Evolutionary conservation across 2,888 invertebrate species (phyloP).

Genomic region (Drosophila suboccidentalis): DNA sequence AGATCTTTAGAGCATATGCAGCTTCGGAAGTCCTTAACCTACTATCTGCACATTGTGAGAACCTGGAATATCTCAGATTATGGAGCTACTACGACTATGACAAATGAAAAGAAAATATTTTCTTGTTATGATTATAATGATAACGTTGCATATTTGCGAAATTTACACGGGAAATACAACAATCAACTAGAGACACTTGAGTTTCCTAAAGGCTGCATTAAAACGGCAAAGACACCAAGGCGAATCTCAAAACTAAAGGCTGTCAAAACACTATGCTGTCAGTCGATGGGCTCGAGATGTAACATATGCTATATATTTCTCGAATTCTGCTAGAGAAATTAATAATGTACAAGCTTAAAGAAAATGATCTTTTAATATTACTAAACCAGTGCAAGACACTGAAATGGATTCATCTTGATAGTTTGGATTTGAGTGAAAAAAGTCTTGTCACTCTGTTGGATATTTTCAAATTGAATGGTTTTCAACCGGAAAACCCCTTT

Average conservation of each 20-base stretch:
- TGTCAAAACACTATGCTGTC: neutral
- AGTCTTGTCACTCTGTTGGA: neutral
- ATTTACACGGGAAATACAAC: constrained; percentile 5
- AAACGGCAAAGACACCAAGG: neutral
- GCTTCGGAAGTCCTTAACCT: neutral
- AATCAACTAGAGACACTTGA: constrained; percentile 8
- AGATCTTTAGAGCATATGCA: neutral
- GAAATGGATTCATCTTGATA: neutral
- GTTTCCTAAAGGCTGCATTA: neutral
- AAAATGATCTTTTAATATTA: neutral
- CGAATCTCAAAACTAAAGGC: constrained; percentile 1
- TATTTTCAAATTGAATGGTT: neutral
- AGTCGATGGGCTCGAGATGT: neutral
- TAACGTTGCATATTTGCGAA: neutral
- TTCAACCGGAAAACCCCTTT: constrained; percentile 3
- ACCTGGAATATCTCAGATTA: neutral
- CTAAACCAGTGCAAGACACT: neutral
- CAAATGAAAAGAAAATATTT: neutral
- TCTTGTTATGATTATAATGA: neutral
- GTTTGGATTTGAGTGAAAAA: neutral
- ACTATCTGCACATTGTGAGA: neutral
- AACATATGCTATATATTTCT: constrained; percentile 5
- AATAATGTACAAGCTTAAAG: neutral
- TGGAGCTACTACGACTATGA: neutral
- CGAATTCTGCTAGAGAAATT: neutral